Percentiles rank a stretch among this genome's conserved stretches.
These are phyloP conservation scores for Oreochromis tanganicae DNA, from an alignment of 2,113 vertebrate species.

Conservation along the genomic window DNA sequence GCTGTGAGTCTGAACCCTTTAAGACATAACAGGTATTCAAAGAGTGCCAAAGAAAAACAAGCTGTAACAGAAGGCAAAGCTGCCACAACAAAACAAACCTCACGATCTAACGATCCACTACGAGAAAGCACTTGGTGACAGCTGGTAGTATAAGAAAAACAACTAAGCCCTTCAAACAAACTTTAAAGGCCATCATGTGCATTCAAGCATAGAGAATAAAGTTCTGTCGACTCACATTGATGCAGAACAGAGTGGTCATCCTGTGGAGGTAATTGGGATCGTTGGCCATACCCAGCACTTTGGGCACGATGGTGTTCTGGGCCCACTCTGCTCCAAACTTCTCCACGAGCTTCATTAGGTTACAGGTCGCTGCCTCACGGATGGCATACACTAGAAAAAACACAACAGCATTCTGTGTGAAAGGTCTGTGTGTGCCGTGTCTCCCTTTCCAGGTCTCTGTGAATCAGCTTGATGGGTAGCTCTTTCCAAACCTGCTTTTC, in stretches of 20 bases:
- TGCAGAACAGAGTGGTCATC: constrained; percentile 91
- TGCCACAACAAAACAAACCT: not conserved
- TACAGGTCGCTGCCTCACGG: constrained; percentile 84
- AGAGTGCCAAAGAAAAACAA: not conserved
- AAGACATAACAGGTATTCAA: not conserved
- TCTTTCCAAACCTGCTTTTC: not conserved
- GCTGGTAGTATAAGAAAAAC: not conserved
- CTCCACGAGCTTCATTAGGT: constrained; percentile 87
- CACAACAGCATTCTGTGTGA: not conserved
- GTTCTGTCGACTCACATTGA: constrained; percentile 76
- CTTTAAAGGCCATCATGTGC: not conserved
- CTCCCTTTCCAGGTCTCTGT: not conserved
- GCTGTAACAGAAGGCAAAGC: not conserved
- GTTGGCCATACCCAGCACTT: constrained; percentile 86
- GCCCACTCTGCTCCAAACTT: constrained; percentile 91
- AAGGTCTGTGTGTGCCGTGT: not conserved
- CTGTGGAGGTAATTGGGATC: constrained; percentile 90
- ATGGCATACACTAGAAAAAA: constrained; percentile 79
- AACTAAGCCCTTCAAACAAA: not conserved
- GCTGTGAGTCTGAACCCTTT: not conserved
- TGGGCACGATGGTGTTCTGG: constrained; percentile 86
- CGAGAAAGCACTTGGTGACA: not conserved
- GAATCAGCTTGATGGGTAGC: not conserved
- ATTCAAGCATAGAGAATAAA: not conserved
- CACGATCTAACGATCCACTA: not conserved